Evolutionary conservation across 2,888 invertebrate genomes (phyloP), one percentile per base, ranked within the genome.

Genomic region (Nomada flava): DNA sequence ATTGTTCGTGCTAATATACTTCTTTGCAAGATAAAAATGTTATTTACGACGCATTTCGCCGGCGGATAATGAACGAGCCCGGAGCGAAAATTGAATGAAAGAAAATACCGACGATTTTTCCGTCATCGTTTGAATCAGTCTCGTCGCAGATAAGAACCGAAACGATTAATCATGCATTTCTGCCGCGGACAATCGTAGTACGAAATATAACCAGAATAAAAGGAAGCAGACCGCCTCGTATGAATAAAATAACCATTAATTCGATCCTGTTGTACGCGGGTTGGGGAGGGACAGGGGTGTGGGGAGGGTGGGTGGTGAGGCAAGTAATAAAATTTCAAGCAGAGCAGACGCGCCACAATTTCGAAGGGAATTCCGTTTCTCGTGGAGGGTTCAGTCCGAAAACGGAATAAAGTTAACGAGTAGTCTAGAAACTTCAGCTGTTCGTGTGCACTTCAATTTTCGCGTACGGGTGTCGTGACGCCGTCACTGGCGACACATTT

Each of bases 231-330:
- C 67, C 69, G 85, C 50, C 44, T 68, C 70, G 79, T 79, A 84
- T 84, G 88, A 84, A 88, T 88, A 86, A 87, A 87, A 87, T 88
- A 82, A 86, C 82, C 86, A 86, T 87, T 81, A 86, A 86, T 86
- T 82, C 77, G 57, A 60, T 15, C 64, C 71, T 57, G 47, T 69
- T n/a, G n/a, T 67, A 36, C 36, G 44, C 71, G 57, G 23, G 23
- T 26, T 2, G 2, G 26, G 26, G 26, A 2, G 26, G 26, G 26
- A 26, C 26, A 2, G 2, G 26, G 26, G 26, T 26, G 26, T 26
- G 26, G 36, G 36, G 36, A 36, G 5, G 7, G 36, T 23, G 7
- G 36, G 36, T 36, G 36, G 36, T 7, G 36, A 36, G 36, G 36
- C 23, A 62, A 74, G 69, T 67, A 69, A 71, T 82, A 70, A 77